These are phyloP conservation scores for Sceloporus tristichus DNA, from an alignment of 2,113 vertebrate genomes.

Conservation along the genomic window DNA sequence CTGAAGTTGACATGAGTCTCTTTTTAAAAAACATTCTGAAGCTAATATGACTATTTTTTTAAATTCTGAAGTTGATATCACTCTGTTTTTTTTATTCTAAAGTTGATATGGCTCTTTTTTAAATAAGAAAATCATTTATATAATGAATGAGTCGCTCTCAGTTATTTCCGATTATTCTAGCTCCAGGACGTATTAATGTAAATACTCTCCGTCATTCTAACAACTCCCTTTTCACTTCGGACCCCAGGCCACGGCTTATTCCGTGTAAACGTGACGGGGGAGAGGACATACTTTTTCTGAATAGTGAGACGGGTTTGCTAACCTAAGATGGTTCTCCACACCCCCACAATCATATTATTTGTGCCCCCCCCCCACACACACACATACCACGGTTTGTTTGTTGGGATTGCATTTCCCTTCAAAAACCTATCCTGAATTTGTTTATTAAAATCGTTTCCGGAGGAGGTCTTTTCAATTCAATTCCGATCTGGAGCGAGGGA, in stretches of 20 bases:
- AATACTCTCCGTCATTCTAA: too few species aligned
- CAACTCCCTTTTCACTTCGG: background rate
- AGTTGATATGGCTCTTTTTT: too few species aligned
- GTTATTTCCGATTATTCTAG: background rate
- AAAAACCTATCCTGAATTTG: conserved; percentile 26
- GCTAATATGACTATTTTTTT: too few species aligned
- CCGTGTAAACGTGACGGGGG: background rate
- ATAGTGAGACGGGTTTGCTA: background rate
- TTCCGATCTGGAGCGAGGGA: conserved; percentile 52
- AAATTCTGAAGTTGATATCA: too few species aligned
- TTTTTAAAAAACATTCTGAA: background rate
- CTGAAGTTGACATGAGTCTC: background rate
- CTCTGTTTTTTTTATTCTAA: too few species aligned
- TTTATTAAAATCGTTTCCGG: conserved; percentile 54
- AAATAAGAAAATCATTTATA: too few species aligned
- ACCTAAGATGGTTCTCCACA: background rate
- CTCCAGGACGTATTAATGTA: too few species aligned
- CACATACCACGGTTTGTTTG: conserved; percentile 29
- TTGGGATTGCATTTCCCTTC: conserved; percentile 18
- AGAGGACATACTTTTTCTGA: background rate
- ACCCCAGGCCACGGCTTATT: background rate
- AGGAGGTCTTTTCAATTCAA: conserved; percentile 24
- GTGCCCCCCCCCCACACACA: background rate
- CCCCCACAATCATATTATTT: background rate
- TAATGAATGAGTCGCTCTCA: background rate